Base-by-base conservation (phyloP, 2,888 invertebrate species). In the Calameuta filiformis region DNA sequence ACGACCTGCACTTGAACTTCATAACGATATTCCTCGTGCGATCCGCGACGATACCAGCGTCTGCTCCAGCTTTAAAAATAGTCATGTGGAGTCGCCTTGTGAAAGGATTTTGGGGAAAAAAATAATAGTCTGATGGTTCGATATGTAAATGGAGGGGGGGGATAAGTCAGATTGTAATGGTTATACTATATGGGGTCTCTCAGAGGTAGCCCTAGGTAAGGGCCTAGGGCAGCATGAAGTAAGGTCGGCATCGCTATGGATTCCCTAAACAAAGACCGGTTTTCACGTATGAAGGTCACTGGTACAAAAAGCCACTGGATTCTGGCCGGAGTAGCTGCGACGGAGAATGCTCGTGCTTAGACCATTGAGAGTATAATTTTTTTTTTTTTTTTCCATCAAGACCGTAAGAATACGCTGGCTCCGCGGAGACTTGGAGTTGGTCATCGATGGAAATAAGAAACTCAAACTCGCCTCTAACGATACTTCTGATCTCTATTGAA, bases 271-370 rank as follows among this genome's bases (percentile, higher is more conserved):
- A 85, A 86, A 87, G 88, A 90, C 91, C 91, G 90, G 90, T 90
- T 91, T 85, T 85, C 85, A 56, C 23, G 84, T 89, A 90, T 90
- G 90, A 91, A 91, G 90, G 91, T 91, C 89, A 90, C 89, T 90
- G 86, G 90, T 90, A 89, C 90, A 90, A 88, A 85, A 87, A 86
- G 87, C 79, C 71, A 31, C 11, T 71, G 71, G 34, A 71, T 34
- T 34, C 33, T 34, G 23, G 71, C 71, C 0, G 71, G 71, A 31
- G 71, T 31, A 3, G 34, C 12, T 6, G 15, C 4, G 31, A 30
- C 9, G 71, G 31, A 71, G 33, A 34, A 71, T 33, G 31, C 23
- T 23, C 11, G 31, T 56, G 23, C 56, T 56, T 23, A 23, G 56
- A 56, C 23, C 56, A 56, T 56, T 56, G 56, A 23, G 23, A 56